These are phyloP conservation scores for Diuraphis noxia DNA, from an alignment of 1,140 invertebrate species.

Conservation along the genomic window DNA sequence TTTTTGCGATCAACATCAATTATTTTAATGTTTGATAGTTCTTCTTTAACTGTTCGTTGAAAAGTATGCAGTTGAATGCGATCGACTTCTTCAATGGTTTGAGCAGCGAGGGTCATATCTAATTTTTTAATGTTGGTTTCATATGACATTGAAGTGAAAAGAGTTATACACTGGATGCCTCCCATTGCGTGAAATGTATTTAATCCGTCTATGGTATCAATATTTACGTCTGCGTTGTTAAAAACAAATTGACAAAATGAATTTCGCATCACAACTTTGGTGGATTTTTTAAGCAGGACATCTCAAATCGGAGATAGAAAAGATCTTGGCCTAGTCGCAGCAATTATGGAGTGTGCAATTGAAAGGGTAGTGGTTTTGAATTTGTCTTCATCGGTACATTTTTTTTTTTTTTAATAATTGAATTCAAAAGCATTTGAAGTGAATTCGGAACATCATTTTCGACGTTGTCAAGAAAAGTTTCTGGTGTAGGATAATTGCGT, in stretches of 20 bases:
- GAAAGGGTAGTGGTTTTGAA: conserved; percentile 48
- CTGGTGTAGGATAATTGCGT: neutral
- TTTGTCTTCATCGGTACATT: neutral
- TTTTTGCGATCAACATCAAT: neutral
- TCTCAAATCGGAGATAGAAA: conserved; percentile 56
- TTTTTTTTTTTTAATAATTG: neutral
- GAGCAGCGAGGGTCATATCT: neutral
- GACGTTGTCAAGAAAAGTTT: neutral
- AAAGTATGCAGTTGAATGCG: neutral
- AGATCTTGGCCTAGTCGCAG: conserved; percentile 57
- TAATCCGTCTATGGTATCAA: conserved; percentile 57
- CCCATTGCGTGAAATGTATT: conserved; percentile 58
- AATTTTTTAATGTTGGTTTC: neutral
- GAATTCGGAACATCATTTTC: conserved; percentile 7
- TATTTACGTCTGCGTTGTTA: conserved; percentile 58
- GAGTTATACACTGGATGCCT: conserved; percentile 56
- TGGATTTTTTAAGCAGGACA: conserved; percentile 55
- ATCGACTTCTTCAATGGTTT: neutral
- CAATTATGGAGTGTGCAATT: conserved; percentile 57
- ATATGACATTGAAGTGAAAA: neutral
- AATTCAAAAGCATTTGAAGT: neutral
- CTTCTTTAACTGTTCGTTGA: neutral
- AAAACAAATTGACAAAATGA: conserved; percentile 58
- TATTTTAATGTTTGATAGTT: neutral
- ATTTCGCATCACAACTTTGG: conserved; percentile 47